phyloP scores from a whole-genome alignment of 1,140 invertebrate genomes.

The Watersipora subatra region DNA sequence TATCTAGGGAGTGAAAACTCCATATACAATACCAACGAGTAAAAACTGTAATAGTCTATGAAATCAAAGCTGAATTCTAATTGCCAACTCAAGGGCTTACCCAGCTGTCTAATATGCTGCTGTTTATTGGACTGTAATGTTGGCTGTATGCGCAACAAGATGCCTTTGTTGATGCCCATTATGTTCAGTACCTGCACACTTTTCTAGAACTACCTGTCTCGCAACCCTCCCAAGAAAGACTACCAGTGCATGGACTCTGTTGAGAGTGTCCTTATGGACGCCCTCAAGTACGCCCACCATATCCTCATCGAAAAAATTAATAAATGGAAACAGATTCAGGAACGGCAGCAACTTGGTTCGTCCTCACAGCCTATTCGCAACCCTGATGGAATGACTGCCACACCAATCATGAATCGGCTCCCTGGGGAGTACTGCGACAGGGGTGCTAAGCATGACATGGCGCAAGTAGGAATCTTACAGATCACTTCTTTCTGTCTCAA shows the following conservation, averaged over 20 bases:
- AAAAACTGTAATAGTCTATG: too few relatives aligned
- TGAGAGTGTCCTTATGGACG: constrained; percentile 37
- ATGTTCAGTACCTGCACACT: too few relatives aligned
- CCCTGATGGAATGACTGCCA: neutral
- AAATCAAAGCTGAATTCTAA: too few relatives aligned
- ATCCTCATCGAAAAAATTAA: constrained; percentile 33
- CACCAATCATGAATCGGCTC: neutral
- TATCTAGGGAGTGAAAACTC: too few relatives aligned
- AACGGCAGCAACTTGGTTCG: neutral
- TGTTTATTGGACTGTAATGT: too few relatives aligned
- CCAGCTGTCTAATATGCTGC: too few relatives aligned
- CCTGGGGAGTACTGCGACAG: neutral
- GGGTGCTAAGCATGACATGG: neutral
- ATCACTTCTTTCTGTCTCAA: too few relatives aligned
- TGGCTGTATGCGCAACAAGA: too few relatives aligned
- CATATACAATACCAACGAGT: too few relatives aligned
- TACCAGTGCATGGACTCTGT: constrained; percentile 32
- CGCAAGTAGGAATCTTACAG: too few relatives aligned
- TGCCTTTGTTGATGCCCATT: too few relatives aligned
- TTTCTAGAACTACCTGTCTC: constrained; percentile 29
- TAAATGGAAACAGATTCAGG: neutral
- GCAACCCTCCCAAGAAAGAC: constrained; percentile 27
- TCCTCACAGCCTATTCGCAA: neutral
- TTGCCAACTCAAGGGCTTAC: too few relatives aligned
- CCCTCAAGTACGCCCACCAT: constrained; percentile 31